phyloP scores from a whole-genome alignment of 2,797 vertebrate genomes.

The Chaetophractus vellerosus region DNA sequence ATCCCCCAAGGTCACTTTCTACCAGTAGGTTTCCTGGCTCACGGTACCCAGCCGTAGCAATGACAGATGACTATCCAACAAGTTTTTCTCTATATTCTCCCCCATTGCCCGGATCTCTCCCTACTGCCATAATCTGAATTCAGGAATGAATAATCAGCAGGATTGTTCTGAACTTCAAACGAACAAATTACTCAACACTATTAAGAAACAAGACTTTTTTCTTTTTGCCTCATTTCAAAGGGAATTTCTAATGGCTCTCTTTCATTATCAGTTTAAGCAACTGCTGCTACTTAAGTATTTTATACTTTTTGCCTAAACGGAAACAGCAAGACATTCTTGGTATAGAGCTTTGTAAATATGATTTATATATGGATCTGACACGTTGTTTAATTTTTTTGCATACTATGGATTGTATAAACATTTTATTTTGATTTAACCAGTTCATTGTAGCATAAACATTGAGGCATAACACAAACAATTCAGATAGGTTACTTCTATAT shows the following conservation, averaged over 20 bases:
- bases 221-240: conserved; percentile 47
- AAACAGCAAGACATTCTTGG: background rate
- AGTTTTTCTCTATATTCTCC: background rate
- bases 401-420: background rate
- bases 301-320: conserved; percentile 32
- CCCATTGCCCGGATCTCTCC: conserved; percentile 19
- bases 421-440: conserved; percentile 46
- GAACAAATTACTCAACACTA: conserved; percentile 53
- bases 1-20: background rate
- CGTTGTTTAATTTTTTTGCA: background rate
- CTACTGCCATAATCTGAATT: conserved; percentile 22
- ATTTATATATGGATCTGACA: conserved; percentile 2
- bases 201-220: conserved; percentile 15
- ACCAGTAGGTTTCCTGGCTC: background rate
- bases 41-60: background rate
- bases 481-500: conserved; percentile 2
- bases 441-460: conserved; percentile 34
- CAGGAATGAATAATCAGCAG: conserved; percentile 51
- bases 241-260: conserved; percentile 34
- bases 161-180: conserved; percentile 51
- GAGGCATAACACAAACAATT: conserved; percentile 33
- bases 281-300: background rate
- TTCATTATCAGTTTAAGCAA: conserved; percentile 31
- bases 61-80: background rate
- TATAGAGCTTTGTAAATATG: background rate